Conservation (phyloP, 2,888 invertebrate species). For the Napeogenes inachia region DNA sequence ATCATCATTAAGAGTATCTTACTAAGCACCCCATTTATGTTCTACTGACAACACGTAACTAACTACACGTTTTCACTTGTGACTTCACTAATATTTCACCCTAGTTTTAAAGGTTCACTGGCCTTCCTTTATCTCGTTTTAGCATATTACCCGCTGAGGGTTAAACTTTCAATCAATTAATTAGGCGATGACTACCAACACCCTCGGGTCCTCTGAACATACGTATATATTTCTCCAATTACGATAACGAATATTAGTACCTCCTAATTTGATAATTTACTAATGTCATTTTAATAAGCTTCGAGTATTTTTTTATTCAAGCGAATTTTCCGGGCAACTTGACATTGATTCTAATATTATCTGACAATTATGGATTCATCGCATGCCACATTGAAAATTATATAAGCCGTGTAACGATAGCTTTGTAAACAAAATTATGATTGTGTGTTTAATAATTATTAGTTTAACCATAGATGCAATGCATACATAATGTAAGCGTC, state of each 20-base stretch:
- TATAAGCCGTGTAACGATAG: not conserved
- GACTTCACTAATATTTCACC: conserved; percentile 73
- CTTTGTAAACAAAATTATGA: not conserved
- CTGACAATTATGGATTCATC: conserved; percentile 16
- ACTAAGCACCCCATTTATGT: conserved; percentile 66
- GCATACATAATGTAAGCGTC: no score
- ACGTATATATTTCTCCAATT: conserved; percentile 43
- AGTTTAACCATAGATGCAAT: no score
- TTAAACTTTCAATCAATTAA: conserved; percentile 76
- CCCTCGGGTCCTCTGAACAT: conserved; percentile 53
- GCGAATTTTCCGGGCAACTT: conserved; percentile 23
- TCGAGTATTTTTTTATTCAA: conserved; percentile 23
- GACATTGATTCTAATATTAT: conserved; percentile 21
- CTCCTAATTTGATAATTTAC: conserved; percentile 54
- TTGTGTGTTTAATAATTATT: no score
- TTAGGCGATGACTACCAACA: conserved; percentile 67
- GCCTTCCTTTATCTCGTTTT: conserved; percentile 68
- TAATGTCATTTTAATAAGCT: conserved; percentile 34
- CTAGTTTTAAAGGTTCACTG: conserved; percentile 68
- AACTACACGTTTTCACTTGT: conserved; percentile 68
- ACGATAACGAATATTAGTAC: conserved; percentile 63
- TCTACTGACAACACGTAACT: conserved; percentile 65
- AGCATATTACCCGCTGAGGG: conserved; percentile 71
- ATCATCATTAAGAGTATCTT: conserved; percentile 75
- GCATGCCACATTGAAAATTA: not conserved